Evolutionary conservation across 1,140 invertebrate species (phyloP), one percentile per base, ranked within the genome.

Genomic region (Euura saliciscinereae): DNA sequence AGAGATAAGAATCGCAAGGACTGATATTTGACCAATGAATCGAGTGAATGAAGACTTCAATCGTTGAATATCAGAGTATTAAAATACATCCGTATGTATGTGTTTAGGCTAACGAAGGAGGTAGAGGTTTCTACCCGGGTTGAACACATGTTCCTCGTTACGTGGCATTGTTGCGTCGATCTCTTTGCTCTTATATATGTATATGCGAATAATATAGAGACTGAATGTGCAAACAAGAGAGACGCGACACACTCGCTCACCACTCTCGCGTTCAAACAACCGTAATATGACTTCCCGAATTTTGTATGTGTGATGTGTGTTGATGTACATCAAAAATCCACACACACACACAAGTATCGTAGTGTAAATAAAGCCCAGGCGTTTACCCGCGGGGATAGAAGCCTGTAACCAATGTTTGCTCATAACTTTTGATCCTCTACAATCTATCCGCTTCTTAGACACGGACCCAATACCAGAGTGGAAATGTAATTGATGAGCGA

Each of bases 111-210:
- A 81, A 83, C 77, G 78, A 80, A 79, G 78, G 77, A 74, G 28
- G 28, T 28, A 78, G 77, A 74, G 28, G 28, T 28, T 78, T 76
- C 76, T 77, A 76, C 75, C 68, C 73, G 71, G 28, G 28, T 81
- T 75, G 74, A 74, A 80, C 79, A 83, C 84, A 85, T 84, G 84
- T 82, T 64, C 82, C 82, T 86, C 82, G 79, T 85, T 86, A 85
- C 81, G 79, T 74, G 77, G 82, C 78, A 86, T 86, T 86, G 85
- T 86, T 85, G 79, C 81, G 73, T 75, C 44, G 28, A 13, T 46
- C 11, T 13, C 66, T 69, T 59, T 44, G 28, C 28, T 28, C 28
- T 28, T 28, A 28, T 28, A n/a, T n/a, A 28, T 28, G 28, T 28
- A 28, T 45, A 73, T 28, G 28, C 28, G 28, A 28, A 28, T 28